Evolutionary conservation across 2,888 invertebrate species (phyloP).

Genomic region (Rhaphigaster nebulosa): DNA sequence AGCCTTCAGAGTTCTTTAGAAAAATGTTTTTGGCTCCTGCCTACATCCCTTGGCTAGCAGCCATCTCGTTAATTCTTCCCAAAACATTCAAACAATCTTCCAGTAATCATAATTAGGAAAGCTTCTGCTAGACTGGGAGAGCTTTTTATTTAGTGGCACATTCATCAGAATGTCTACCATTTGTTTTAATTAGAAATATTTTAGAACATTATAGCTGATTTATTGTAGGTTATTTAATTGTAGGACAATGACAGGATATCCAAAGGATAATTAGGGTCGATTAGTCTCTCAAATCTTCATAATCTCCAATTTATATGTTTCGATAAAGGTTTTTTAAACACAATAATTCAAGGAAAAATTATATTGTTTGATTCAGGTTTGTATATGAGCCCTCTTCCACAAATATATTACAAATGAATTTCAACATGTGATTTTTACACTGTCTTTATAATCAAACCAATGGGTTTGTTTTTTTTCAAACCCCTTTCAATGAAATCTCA

Average conservation of each 20-base stretch:
- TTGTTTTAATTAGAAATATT: neutral
- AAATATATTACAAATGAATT: too few relatives aligned
- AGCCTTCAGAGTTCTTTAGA: neutral
- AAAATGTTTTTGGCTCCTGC: conserved; percentile 11
- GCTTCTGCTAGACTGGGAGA: neutral
- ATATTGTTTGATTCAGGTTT: too few relatives aligned
- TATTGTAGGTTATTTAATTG: neutral
- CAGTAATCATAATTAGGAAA: conserved; percentile 28
- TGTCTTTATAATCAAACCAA: too few relatives aligned
- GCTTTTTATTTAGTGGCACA: neutral
- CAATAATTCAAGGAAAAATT: too few relatives aligned
- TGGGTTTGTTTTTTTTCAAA: too few relatives aligned
- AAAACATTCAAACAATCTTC: neutral
- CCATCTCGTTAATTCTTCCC: conserved; percentile 1
- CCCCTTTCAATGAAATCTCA: too few relatives aligned
- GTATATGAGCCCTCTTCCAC: too few relatives aligned
- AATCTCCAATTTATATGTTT: too few relatives aligned
- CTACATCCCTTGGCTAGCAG: neutral
- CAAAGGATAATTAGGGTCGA: neutral
- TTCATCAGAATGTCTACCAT: neutral
- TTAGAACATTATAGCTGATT: neutral
- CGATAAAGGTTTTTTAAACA: too few relatives aligned
- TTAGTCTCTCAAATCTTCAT: too few relatives aligned
- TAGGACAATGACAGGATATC: neutral
- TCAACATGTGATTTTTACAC: too few relatives aligned